These are phyloP conservation scores for Papilio aristodemus DNA, from an alignment of 1,140 invertebrate species.

Conservation along the genomic window DNA sequence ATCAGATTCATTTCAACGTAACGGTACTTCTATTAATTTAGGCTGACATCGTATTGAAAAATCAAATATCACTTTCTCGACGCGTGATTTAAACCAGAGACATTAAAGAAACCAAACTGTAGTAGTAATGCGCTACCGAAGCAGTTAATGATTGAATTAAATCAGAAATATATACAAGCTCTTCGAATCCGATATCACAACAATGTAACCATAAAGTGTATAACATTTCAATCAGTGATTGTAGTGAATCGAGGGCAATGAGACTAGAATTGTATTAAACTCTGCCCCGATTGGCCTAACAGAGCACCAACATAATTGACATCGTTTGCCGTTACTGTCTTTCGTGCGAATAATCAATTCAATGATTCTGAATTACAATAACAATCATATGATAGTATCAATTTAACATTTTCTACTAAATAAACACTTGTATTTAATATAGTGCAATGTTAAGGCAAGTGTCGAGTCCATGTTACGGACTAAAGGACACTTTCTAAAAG, in stretches of 20 bases:
- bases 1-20: too few relatives aligned
- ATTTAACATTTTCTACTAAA: neutral
- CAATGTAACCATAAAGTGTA: neutral
- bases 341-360: neutral
- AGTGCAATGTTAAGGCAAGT: too few relatives aligned
- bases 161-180: neutral
- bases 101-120: too few relatives aligned
- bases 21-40: too few relatives aligned
- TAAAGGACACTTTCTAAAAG: too few relatives aligned
- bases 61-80: too few relatives aligned
- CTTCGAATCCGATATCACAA: neutral
- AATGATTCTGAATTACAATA: conserved; percentile 4
- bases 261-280: neutral
- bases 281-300: neutral
- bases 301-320: conserved; percentile 1
- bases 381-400: neutral
- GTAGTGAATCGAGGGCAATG: neutral
- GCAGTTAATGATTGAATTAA: neutral
- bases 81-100: too few relatives aligned
- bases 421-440: too few relatives aligned
- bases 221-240: conserved; percentile 4
- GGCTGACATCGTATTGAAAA: too few relatives aligned
- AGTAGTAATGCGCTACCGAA: too few relatives aligned
- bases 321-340: neutral
- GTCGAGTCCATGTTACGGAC: too few relatives aligned